Percentiles rank a stretch among this genome's conserved stretches.
Evolutionary conservation across 2,888 invertebrate species (phyloP).

Genomic region (Mesochorus sp.): DNA sequence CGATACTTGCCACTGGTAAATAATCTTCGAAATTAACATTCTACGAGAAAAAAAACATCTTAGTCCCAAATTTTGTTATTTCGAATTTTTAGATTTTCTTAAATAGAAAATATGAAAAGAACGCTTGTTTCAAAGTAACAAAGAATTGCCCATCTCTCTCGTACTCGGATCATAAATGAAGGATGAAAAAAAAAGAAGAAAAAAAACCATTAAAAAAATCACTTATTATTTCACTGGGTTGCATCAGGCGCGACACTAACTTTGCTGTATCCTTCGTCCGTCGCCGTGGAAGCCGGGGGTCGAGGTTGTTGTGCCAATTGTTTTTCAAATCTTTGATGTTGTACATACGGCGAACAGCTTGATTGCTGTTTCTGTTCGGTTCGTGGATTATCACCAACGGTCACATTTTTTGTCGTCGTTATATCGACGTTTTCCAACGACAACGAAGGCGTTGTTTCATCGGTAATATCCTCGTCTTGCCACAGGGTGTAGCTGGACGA

Average conservation of each 20-base stretch:
- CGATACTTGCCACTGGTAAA: no score
- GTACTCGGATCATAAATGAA: slow-evolving; percentile 15
- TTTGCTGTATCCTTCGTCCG: slow-evolving; percentile 78
- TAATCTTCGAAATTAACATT: no score
- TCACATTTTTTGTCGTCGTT: slow-evolving; percentile 75
- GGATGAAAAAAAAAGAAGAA: slow-evolving; percentile 4
- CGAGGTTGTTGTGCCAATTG: slow-evolving; percentile 53
- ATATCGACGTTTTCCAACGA: slow-evolving; percentile 45
- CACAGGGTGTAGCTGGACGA: slow-evolving; percentile 64
- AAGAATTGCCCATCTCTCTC: no score
- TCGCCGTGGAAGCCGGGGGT: slow-evolving; percentile 29
- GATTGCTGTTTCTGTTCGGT: slow-evolving; percentile 59
- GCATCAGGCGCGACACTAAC: slow-evolving; percentile 76
- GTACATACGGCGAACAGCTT: slow-evolving; percentile 66
- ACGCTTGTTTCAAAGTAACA: no score
- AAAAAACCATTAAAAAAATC: not conserved
- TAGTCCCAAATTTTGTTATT: no score
- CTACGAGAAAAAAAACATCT: no score
- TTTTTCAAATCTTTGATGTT: slow-evolving; percentile 71
- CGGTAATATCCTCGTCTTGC: slow-evolving; percentile 59
- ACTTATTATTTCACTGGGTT: slow-evolving; percentile 69
- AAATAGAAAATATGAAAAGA: no score
- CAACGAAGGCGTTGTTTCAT: slow-evolving; percentile 52
- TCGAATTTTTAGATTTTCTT: no score
- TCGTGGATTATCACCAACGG: slow-evolving; percentile 70